Conservation (phyloP, 2,888 invertebrate species). For the Trissonchulus sp. region DNA sequence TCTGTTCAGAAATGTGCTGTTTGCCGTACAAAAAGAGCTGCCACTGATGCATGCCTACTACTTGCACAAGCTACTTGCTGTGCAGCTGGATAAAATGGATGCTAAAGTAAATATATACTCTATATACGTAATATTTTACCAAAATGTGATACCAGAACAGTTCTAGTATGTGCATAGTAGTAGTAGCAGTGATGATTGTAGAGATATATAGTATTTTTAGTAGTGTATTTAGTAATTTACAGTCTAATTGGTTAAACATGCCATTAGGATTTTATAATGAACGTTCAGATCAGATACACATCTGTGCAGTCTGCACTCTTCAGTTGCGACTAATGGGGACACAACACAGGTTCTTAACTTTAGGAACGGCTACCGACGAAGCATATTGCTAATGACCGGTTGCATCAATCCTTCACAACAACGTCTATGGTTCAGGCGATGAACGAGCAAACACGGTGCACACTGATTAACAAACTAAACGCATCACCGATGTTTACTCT, state of each 20-base stretch:
- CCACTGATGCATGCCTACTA: background rate
- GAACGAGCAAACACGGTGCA: background rate
- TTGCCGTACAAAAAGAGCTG: constrained; percentile 7
- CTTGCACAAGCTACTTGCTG: background rate
- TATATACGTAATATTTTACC: too few relatives aligned
- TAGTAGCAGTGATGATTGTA: too few relatives aligned
- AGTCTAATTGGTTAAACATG: too few relatives aligned
- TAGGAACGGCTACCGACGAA: background rate
- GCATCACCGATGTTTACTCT: background rate
- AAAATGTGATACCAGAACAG: too few relatives aligned
- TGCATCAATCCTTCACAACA: background rate
- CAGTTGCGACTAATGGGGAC: too few relatives aligned
- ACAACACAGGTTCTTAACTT: too few relatives aligned
- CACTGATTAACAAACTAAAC: background rate
- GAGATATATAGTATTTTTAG: too few relatives aligned
- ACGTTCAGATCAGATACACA: too few relatives aligned
- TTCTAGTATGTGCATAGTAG: too few relatives aligned
- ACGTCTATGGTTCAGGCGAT: background rate
- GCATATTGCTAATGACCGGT: background rate
- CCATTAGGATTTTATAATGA: too few relatives aligned
- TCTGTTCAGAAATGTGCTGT: constrained; percentile 3
- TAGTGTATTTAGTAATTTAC: too few relatives aligned
- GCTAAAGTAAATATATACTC: background rate
- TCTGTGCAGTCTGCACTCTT: too few relatives aligned
- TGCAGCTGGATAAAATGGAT: background rate